Conservation (phyloP, 2,797 vertebrate genomes). For the Nannoperca obscura region DNA sequence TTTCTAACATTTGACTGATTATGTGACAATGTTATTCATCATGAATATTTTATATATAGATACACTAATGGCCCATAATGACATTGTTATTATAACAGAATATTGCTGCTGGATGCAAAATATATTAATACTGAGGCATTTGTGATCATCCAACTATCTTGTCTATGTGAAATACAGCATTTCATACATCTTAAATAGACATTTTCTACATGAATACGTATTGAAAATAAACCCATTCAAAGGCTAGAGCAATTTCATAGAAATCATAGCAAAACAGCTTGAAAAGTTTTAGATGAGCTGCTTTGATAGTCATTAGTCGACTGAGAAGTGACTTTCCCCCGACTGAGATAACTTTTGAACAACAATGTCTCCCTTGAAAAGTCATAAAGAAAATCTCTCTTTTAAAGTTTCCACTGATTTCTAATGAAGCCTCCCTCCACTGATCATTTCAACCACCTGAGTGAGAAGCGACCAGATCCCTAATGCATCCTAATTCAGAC, state of each 20-base stretch:
- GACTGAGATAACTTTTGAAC: conserved; percentile 61
- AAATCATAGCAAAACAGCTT: conserved; percentile 36
- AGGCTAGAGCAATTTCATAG: conserved; percentile 41
- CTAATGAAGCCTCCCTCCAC: conserved; percentile 70
- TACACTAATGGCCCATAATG: conserved; percentile 35
- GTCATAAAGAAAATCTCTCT: conserved; percentile 54
- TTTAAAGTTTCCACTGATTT: conserved; percentile 67
- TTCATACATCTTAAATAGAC: conserved; percentile 54
- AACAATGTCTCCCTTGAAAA: conserved; percentile 60
- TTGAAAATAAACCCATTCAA: conserved; percentile 57
- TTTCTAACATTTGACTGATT: conserved; percentile 44
- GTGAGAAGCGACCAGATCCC: conserved; percentile 67
- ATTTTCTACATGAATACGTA: conserved; percentile 65
- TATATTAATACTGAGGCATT: conserved; percentile 44
- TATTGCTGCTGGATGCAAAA: conserved; percentile 45
- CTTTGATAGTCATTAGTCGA: conserved; percentile 64
- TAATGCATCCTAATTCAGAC: conserved; percentile 81
- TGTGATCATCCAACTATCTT: conserved; percentile 40
- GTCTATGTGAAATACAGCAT: conserved; percentile 40
- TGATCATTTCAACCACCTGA: conserved; percentile 61
- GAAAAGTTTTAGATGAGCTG: conserved; percentile 60
- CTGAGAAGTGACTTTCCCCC: conserved; percentile 44
- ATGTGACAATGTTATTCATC: conserved; percentile 53
- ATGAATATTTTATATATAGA: conserved; percentile 58
- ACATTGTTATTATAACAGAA: conserved; percentile 40